These are phyloP conservation scores for Nineta flava DNA, from an alignment of 2,888 invertebrate genomes.

Conservation along the genomic window DNA sequence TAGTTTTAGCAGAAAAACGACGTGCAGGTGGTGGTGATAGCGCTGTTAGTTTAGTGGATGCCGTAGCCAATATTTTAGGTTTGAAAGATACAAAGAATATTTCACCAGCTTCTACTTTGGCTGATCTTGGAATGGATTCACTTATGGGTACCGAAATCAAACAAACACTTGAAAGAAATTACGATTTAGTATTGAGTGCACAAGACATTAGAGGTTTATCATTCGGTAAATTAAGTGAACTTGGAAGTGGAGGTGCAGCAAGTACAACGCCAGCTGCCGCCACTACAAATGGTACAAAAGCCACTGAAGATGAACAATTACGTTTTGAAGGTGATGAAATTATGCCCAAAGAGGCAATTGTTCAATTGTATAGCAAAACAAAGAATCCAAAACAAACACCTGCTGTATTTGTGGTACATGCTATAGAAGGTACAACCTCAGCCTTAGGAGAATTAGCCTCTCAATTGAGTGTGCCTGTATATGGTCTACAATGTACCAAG, in stretches of 20 bases:
- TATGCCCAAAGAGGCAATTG: slow-evolving; percentile 56
- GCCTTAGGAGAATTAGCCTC: slow-evolving; percentile 55
- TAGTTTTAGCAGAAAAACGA: slow-evolving; percentile 78
- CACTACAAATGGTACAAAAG: slow-evolving; percentile 21
- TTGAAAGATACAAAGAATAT: slow-evolving; percentile 75
- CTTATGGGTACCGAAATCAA: slow-evolving; percentile 99
- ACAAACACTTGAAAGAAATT: slow-evolving; percentile 83
- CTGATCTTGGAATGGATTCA: slow-evolving; percentile 95
- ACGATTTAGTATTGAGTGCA: slow-evolving; percentile 77
- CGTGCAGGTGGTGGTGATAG: slow-evolving; percentile 37
- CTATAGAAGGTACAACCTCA: slow-evolving; percentile 75
- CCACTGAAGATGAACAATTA: slow-evolving; percentile 29
- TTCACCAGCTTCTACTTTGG: slow-evolving; percentile 59
- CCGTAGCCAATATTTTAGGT: slow-evolving; percentile 77
- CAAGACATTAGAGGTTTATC: slow-evolving; percentile 81
- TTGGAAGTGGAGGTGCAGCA: slow-evolving; percentile 25
- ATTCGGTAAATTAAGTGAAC: slow-evolving; percentile 53
- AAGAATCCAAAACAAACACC: slow-evolving; percentile 29
- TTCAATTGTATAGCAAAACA: slow-evolving; percentile 46
- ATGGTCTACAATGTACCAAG: slow-evolving; percentile 77
- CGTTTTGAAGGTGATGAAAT: slow-evolving; percentile 37
- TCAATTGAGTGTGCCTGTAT: slow-evolving; percentile 58
- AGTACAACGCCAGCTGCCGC: slow-evolving; percentile 15
- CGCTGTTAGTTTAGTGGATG: slow-evolving; percentile 52
- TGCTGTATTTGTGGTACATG: slow-evolving; percentile 54